Conservation (phyloP, 2,797 vertebrate genomes). For the Philypnodon macrostomus region DNA sequence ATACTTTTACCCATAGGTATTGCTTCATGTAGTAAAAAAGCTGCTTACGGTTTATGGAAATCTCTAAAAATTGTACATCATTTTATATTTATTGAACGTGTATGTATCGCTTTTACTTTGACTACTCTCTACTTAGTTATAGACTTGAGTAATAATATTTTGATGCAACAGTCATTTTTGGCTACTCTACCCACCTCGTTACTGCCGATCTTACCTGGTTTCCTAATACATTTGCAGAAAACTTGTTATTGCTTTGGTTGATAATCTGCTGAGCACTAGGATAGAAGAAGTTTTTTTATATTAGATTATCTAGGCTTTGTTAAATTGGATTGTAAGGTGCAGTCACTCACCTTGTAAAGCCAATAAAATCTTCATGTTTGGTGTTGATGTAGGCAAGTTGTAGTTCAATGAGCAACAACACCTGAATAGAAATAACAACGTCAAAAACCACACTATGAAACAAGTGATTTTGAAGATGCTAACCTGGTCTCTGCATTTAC, state of each 20-base stretch:
- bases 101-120: too few relatives aligned
- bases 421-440: conserved; percentile 63
- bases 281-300: neutral
- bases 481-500: conserved; percentile 90
- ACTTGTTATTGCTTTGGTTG: conserved; percentile 44
- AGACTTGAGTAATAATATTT: too few relatives aligned
- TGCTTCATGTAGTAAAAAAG: too few relatives aligned
- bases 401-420: conserved; percentile 87
- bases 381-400: conserved; percentile 95
- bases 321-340: neutral
- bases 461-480: conserved; percentile 3
- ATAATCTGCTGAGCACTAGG: conserved; percentile 44
- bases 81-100: too few relatives aligned
- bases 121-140: too few relatives aligned
- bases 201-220: conserved; percentile 53
- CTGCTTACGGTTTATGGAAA: too few relatives aligned
- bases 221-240: conserved; percentile 9
- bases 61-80: too few relatives aligned
- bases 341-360: conserved; percentile 86
- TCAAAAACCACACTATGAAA: neutral
- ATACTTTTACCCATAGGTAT: too few relatives aligned
- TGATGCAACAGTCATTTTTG: too few relatives aligned
- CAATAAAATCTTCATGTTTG: conserved; percentile 94
- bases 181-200: too few relatives aligned
- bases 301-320: too few relatives aligned